A percentile compares a stretch with the other conserved stretches of the same genome.
These are phyloP conservation scores for Mycteria americana DNA, from an alignment of 2,797 vertebrate species.

Conservation along the genomic window DNA sequence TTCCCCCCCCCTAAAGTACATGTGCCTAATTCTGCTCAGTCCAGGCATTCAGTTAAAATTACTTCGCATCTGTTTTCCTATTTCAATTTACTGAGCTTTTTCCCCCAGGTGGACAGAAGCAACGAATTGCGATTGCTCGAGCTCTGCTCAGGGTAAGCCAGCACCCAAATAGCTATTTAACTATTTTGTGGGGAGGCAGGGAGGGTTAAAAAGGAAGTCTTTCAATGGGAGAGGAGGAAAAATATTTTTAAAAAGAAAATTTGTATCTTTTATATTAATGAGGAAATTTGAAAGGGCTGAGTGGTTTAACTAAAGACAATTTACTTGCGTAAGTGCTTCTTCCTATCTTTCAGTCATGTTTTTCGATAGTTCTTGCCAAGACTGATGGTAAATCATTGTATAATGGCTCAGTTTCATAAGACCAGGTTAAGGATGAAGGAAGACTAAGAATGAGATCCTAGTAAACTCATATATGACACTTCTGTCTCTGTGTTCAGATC, in stretches of 20 bases:
- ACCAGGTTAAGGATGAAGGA: background rate
- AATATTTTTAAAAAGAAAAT: background rate
- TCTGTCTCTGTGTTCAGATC: background rate
- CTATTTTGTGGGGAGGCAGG: background rate
- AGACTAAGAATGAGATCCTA: background rate
- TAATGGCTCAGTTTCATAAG: background rate
- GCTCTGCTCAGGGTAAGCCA: constrained; percentile 90
- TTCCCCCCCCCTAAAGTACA: background rate
- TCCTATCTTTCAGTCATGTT: background rate
- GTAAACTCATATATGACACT: background rate
- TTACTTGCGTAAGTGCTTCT: background rate
- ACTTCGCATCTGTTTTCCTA: background rate
- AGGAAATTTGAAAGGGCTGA: background rate
- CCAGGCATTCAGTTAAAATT: background rate
- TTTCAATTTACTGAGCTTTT: background rate
- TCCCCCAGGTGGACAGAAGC: constrained; percentile 92
- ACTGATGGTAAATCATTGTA: background rate
- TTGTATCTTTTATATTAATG: background rate
- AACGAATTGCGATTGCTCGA: constrained; percentile 95
- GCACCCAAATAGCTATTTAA: background rate
- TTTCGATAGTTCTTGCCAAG: background rate
- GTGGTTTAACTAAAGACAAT: background rate
- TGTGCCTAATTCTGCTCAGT: background rate
- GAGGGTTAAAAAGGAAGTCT: background rate
- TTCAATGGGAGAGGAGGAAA: background rate